A percentile compares a stretch with the other conserved stretches of the same genome.
Conservation (phyloP, 2,888 invertebrate genomes). For the Dusona sp. region DNA sequence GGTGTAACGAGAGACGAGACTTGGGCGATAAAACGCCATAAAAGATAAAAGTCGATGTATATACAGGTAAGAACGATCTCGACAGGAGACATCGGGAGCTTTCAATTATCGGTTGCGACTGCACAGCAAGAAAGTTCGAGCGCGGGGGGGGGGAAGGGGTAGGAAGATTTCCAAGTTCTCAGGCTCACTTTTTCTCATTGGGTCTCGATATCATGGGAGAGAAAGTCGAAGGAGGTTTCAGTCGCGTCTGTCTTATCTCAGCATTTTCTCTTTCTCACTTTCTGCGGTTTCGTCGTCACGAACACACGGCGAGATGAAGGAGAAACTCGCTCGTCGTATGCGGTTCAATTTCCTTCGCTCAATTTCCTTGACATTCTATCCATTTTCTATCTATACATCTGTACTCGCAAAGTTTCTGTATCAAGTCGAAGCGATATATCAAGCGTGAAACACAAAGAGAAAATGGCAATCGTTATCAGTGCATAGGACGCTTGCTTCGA, state of each 20-base stretch:
- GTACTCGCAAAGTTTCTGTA: slow-evolving; percentile 11
- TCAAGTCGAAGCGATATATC: slow-evolving; percentile 59
- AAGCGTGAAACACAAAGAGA: slow-evolving; percentile 9
- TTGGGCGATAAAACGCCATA: slow-evolving; percentile 17
- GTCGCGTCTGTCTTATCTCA: slow-evolving; percentile 37
- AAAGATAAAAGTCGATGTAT: slow-evolving; percentile 34
- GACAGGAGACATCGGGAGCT: slow-evolving; percentile 29
- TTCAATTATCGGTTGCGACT: slow-evolving; percentile 58
- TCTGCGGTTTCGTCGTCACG: slow-evolving; percentile 19
- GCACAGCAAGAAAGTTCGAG: slow-evolving; percentile 10
- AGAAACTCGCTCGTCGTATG: slow-evolving; percentile 39
- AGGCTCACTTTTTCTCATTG: slow-evolving; percentile 32
- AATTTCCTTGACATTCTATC: slow-evolving; percentile 62
- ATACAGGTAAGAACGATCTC: neutral
- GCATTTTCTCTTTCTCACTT: neutral
- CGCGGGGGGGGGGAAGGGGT: slow-evolving; percentile 7
- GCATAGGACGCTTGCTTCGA: neutral
- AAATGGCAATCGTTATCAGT: slow-evolving; percentile 58
- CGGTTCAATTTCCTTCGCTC: slow-evolving; percentile 67
- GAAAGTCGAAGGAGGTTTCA: slow-evolving; percentile 43
- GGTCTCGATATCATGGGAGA: slow-evolving; percentile 50
- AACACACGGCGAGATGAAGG: slow-evolving; percentile 6
- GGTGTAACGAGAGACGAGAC: neutral
- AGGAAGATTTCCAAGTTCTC: slow-evolving; percentile 52
- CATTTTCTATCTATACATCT: slow-evolving; percentile 20